phyloP scores from a whole-genome alignment of 2,797 vertebrate species.

The Tapirus indicus region DNA sequence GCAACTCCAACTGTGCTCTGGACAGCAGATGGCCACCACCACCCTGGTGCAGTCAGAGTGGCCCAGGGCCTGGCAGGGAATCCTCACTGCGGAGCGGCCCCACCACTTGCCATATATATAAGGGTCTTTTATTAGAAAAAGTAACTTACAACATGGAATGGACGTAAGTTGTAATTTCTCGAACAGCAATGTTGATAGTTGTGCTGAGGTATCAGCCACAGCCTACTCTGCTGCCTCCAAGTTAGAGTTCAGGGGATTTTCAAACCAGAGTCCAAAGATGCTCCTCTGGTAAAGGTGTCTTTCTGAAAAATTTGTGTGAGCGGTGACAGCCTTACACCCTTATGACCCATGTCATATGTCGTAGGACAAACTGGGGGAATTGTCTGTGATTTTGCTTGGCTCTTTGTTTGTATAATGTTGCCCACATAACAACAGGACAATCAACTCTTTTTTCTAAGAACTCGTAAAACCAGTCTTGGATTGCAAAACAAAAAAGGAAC shows the following conservation, averaged over 20 bases:
- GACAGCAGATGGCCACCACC: not conserved
- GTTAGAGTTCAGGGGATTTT: constrained; percentile 93
- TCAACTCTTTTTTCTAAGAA: constrained; percentile 23
- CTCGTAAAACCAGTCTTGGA: constrained; percentile 23
- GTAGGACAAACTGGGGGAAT: not conserved
- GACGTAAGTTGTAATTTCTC: constrained; percentile 95
- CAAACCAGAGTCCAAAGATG: constrained; percentile 94
- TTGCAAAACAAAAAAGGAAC: not conserved
- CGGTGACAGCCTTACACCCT: constrained; percentile 88
- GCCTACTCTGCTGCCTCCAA: constrained; percentile 91
- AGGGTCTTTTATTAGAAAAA: constrained; percentile 84
- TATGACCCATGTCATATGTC: not conserved
- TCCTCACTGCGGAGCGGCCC: not conserved
- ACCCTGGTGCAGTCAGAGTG: too few species aligned
- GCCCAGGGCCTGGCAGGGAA: not conserved
- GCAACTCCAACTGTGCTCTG: not conserved
- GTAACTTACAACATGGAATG: constrained; percentile 99
- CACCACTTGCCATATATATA: too few species aligned
- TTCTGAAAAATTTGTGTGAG: constrained; percentile 89
- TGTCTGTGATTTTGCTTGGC: not conserved
- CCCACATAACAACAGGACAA: not conserved
- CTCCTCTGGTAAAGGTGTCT: constrained; percentile 93
- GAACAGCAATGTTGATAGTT: constrained; percentile 91
- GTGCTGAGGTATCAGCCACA: constrained; percentile 91
- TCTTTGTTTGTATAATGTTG: not conserved